Conservation (phyloP, 2,113 vertebrate species). For the Ophiodon elongatus region DNA sequence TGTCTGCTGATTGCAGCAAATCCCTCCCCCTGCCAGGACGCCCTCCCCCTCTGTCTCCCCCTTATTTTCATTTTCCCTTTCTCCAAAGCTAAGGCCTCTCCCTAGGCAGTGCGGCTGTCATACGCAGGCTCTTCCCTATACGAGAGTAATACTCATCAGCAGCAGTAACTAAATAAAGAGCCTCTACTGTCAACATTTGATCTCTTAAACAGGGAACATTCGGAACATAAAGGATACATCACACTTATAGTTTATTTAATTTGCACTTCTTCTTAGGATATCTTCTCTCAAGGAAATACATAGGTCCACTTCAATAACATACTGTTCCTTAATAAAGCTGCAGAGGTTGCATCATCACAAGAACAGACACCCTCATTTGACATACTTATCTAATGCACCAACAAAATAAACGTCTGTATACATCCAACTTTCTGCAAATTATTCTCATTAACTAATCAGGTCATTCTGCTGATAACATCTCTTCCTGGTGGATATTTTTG, state of each 20-base stretch:
- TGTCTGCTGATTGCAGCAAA: conserved; percentile 62
- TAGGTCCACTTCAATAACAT: conserved; percentile 72
- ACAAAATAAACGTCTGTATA: conserved; percentile 30
- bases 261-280: conserved; percentile 54
- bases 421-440: conserved; percentile 26
- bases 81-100: conserved; percentile 73
- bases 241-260: conserved; percentile 45
- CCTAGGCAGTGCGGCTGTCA: conserved; percentile 48
- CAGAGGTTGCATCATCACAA: conserved; percentile 17
- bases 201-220: conserved; percentile 52
- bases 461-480: conserved; percentile 36
- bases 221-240: conserved; percentile 42
- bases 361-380: conserved; percentile 26
- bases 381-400: conserved; percentile 20
- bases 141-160: conserved; percentile 61
- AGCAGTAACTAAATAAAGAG: conserved; percentile 65
- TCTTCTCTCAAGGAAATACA: conserved; percentile 52
- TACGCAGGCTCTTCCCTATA: conserved; percentile 42
- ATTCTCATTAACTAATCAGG: conserved; percentile 16
- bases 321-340: conserved; percentile 64
- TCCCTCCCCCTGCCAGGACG: conserved; percentile 26
- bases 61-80: conserved; percentile 29
- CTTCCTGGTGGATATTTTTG: conserved; percentile 53
- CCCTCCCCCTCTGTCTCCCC: conserved; percentile 17
- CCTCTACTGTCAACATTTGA: conserved; percentile 43